These are phyloP conservation scores for Ptyas mucosa DNA, from an alignment of 2,113 vertebrate species.

Conservation along the genomic window DNA sequence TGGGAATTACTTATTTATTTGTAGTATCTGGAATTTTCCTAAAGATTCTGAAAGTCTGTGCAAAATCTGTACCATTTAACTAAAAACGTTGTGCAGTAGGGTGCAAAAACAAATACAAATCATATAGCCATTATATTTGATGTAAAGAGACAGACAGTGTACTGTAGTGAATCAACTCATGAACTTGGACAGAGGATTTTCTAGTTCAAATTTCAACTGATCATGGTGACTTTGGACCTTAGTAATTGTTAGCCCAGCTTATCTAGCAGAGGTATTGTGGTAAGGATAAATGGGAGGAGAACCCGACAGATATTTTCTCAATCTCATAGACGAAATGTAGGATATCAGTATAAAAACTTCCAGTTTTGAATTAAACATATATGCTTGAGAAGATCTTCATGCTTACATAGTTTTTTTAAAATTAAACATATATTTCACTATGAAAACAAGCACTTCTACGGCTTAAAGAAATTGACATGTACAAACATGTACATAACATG, in stretches of 20 bases:
- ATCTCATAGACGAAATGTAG: not conserved
- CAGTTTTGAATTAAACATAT: not conserved
- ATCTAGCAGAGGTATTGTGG: not conserved
- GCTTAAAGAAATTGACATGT: not conserved
- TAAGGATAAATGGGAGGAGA: not conserved
- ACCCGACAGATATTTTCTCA: not conserved
- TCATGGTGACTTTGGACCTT: not conserved
- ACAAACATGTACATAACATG: no score
- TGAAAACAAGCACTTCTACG: not conserved
- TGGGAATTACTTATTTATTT: not conserved
- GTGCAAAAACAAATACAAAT: not conserved
- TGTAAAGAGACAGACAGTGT: not conserved
- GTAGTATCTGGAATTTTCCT: not conserved
- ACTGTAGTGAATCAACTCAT: not conserved
- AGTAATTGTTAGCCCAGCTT: not conserved
- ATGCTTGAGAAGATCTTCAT: not conserved
- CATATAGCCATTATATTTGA: not conserved
- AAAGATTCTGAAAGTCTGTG: not conserved
- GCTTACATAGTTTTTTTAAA: not conserved
- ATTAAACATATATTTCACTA: not conserved
- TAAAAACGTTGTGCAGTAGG: not conserved
- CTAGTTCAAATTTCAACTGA: not conserved
- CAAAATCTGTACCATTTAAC: not conserved
- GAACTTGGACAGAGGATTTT: not conserved
- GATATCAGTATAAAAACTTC: not conserved